Base-by-base conservation (phyloP, 1,140 invertebrate genomes). In the Diorhabda elongata region DNA sequence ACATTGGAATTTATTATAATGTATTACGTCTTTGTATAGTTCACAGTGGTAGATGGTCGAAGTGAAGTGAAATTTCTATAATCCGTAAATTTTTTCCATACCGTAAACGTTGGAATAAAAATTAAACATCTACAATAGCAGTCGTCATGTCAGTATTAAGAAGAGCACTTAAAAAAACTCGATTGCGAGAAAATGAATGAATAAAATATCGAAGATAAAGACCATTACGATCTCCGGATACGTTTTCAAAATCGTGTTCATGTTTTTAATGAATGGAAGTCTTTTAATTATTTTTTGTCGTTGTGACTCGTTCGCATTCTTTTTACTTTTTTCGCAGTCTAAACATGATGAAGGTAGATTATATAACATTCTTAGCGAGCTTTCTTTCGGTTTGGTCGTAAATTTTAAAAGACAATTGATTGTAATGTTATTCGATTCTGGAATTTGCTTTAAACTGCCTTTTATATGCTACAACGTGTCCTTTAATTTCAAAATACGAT, bases 381-480 rank as follows among this genome's bases (percentile, higher is more conserved):
- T 61, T 67, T 61, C 59, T 61, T 61, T 44, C 42, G 42, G 5
- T 11, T 42, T 41, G 66, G 43, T 44, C 41, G 61, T 60, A 67
- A 67, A 60, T 67, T 47, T 8, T 44, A 41, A 44, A 42, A 61
- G 66, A 67, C 66, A 67, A 67, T 67, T 61, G 66, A 67, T 67
- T 67, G 66, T 61, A 67, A 67, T 67, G 66, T 67, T 61, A 67
- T 61, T 61, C 66, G 66, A 67, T 57, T 67, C 43, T 41, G 66
- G 66, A 61, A 67, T 67, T 67, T 67, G 66, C 66, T 67, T 67
- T 67, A 67, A 67, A 67, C 66, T 61, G 9, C 66, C n/a, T 67
- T 67, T 61, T 67, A 67, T 67, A 67, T 67, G 66, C 66, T 67
- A 41, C 66, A 61, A 60, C 58, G 66, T 67, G 66, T 67, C 66